phyloP scores from a whole-genome alignment of 2,888 invertebrate genomes.

The Dorcus parallelipipedus region DNA sequence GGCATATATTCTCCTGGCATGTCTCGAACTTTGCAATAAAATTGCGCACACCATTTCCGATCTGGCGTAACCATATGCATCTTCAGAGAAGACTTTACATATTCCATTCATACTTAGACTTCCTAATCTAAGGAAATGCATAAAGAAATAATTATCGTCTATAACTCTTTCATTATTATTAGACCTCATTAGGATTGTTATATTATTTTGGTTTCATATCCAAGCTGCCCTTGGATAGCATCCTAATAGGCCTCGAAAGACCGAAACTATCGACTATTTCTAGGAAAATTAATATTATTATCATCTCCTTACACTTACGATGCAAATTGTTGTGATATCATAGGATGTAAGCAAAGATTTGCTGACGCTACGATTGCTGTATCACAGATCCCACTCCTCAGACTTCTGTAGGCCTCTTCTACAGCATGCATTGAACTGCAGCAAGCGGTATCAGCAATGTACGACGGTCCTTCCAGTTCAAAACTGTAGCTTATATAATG shows the following conservation, averaged over 20 bases:
- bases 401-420: conserved; percentile 74
- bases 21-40: conserved; percentile 65
- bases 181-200: too few species aligned
- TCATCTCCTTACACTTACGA: conserved; percentile 46
- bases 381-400: conserved; percentile 80
- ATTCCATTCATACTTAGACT: conserved; percentile 80
- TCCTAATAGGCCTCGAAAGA: too few species aligned
- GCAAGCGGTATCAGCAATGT: conserved; percentile 89
- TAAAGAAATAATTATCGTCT: not conserved
- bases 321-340: conserved; percentile 83
- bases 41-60: conserved; percentile 73
- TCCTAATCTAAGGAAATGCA: conserved; percentile 54
- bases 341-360: conserved; percentile 83
- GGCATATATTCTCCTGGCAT: conserved; percentile 53
- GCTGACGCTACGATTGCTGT: conserved; percentile 86
- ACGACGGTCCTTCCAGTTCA: conserved; percentile 83
- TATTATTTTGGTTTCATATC: too few species aligned
- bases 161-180: too few species aligned
- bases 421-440: conserved; percentile 89
- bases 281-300: too few species aligned
- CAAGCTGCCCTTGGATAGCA: too few species aligned
- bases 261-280: too few species aligned
- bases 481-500: conserved; percentile 85
- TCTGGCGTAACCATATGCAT: conserved; percentile 79
- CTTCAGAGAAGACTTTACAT: conserved; percentile 88